phyloP scores from a whole-genome alignment of 2,113 vertebrate genomes.

The Corvus cornix region DNA sequence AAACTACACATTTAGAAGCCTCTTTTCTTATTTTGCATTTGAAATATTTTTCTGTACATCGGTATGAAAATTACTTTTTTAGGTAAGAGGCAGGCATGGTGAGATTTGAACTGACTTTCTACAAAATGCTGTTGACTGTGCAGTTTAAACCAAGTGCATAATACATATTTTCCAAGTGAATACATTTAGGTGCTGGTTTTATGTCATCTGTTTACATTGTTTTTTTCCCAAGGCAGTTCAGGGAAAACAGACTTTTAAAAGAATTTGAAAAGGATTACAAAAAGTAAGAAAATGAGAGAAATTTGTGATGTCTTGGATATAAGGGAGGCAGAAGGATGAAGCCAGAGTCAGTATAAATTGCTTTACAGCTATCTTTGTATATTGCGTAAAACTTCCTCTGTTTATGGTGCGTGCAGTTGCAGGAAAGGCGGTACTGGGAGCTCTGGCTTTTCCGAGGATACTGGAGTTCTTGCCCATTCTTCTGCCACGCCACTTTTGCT shows the following conservation, averaged over 20 bases:
- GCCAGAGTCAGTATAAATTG: neutral
- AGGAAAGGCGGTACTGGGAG: slow-evolving; percentile 45
- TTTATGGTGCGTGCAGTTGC: slow-evolving; percentile 46
- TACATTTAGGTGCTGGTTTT: neutral
- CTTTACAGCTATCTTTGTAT: neutral
- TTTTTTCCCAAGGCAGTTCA: neutral
- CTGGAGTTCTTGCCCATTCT: slow-evolving; percentile 75
- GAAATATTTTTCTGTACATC: neutral
- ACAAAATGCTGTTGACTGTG: neutral
- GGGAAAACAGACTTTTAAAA: neutral
- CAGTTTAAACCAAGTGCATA: neutral
- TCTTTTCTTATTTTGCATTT: neutral
- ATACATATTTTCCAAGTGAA: neutral
- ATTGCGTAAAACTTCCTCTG: neutral
- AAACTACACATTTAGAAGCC: neutral
- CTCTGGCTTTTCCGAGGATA: slow-evolving; percentile 64
- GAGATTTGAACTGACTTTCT: neutral
- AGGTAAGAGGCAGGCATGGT: neutral
- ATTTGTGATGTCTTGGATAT: neutral
- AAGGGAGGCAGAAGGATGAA: neutral
- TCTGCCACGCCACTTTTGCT: slow-evolving; percentile 70
- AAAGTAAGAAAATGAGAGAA: neutral
- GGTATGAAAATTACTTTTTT: neutral
- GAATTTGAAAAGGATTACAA: neutral
- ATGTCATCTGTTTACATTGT: neutral